Percentiles rank a stretch among this genome's conserved stretches.
phyloP scores from a whole-genome alignment of 2,113 vertebrate species.

The Struthidea cinerea region DNA sequence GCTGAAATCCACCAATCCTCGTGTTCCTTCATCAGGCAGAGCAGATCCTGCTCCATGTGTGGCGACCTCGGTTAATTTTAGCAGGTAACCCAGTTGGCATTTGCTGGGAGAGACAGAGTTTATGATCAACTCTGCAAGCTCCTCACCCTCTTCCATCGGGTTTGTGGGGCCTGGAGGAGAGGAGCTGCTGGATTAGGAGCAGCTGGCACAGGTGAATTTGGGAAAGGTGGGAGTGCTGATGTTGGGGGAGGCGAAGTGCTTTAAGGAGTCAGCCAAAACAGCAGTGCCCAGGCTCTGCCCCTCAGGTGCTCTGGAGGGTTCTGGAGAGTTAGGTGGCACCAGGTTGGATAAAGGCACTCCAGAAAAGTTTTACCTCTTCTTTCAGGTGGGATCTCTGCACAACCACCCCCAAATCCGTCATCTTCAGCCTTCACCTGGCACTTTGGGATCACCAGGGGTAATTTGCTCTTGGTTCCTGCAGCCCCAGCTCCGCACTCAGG shows the following conservation, averaged over 20 bases:
- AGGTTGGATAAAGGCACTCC: neutral
- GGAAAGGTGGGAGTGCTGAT: neutral
- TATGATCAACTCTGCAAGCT: neutral
- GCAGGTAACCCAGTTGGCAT: neutral
- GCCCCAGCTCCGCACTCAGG: neutral
- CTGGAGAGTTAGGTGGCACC: neutral
- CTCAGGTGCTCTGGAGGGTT: neutral
- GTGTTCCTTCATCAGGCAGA: neutral
- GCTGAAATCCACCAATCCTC: neutral
- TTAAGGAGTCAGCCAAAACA: neutral
- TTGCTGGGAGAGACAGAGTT: neutral
- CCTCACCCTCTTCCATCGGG: neutral
- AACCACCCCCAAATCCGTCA: rapidly evolving
- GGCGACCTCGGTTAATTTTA: neutral
- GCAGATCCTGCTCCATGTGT: neutral
- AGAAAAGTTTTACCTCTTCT: neutral
- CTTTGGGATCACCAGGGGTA: neutral
- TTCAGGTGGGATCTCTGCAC: neutral
- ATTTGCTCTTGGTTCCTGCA: neutral
- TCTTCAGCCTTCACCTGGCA: neutral
- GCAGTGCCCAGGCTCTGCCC: neutral
- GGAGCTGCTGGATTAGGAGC: neutral
- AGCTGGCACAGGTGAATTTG: neutral
- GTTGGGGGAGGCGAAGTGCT: neutral
- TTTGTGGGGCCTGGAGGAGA: neutral